Evolutionary conservation across 2,797 vertebrate species (phyloP), one percentile per base, ranked within the genome.

Genomic region (Poecilia velifera): DNA sequence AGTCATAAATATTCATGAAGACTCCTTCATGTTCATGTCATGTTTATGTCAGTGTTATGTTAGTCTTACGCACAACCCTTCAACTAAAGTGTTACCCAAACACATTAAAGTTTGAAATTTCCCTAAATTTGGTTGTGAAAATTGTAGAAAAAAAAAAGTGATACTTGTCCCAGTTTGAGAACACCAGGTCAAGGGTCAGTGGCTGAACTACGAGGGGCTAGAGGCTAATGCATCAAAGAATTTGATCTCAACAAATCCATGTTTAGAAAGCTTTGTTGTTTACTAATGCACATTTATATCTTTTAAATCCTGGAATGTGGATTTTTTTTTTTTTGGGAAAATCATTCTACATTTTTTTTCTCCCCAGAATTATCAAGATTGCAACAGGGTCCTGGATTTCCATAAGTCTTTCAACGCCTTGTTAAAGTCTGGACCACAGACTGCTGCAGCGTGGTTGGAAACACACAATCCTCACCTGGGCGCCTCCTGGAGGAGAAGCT

Each of bases 401-500:
- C 46, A 8, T 9, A 36, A 3, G 34, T 28, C 47, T 62, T 1
- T 0, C 16, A 34, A 16, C 0, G 36, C 14, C 34, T 43, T 1
- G 43, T 46, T 20, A 64, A 8, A 39, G 12, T 36, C 14, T 73
- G 72, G 72, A 22, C 34, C 72, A 73, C 28, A 25, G 28, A 20
- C 3, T n/a, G 51, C 20, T 25, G 31, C 31, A 25, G 41, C 22
- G 22, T 18, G 43, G 9, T 10, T 6, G 45, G n/a, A 18, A 53
- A 34, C 7, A 28, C 5, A 31, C 47, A 0, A 20, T 66, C 81
- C 91, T 89, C 91, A 97, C 97, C 96, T 86, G 14, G 94, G 85
- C 22, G 95, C 90, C 22, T 94, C 93, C 0, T 87, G 88, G 1
- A 95, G 31, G 55, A 98, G 95, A 9, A 97, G 93, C 81, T 96